Conservation (phyloP, 2,113 vertebrate genomes). For the Brachyhypopomus gauderio region DNA sequence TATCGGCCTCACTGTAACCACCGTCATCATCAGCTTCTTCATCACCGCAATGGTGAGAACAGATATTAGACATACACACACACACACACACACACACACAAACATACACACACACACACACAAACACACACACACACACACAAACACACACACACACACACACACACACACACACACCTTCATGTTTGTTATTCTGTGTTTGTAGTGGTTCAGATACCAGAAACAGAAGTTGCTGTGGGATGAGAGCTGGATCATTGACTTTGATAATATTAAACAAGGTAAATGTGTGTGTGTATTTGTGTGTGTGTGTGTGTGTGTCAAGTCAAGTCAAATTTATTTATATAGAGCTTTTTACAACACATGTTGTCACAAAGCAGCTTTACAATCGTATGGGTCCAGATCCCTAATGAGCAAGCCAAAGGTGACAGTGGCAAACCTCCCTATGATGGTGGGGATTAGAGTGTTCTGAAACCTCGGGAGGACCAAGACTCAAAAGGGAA, state of each 20-base stretch:
- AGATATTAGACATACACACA: constrained; percentile 4
- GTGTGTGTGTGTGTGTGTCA: constrained; percentile 13
- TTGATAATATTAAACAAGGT: constrained; percentile 81
- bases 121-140: constrained; percentile 11
- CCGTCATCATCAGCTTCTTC: constrained; percentile 74
- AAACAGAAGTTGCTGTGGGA: constrained; percentile 86
- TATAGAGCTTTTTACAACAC: no score
- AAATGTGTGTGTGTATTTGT: neutral
- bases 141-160: constrained; percentile 1
- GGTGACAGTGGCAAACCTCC: no score
- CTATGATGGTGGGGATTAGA: no score
- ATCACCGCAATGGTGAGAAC: constrained; percentile 73
- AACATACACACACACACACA: neutral
- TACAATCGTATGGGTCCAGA: no score
- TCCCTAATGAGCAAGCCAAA: no score
- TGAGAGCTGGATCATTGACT: constrained; percentile 86
- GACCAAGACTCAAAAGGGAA: no score
- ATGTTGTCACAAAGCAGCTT: no score
- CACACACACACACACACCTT: neutral
- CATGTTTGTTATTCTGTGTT: neutral
- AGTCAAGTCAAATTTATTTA: no score
- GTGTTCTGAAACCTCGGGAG: no score
- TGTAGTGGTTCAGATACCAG: constrained; percentile 84
- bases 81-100: constrained; percentile 1
- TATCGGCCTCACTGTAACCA: constrained; percentile 75